Evolutionary conservation across 2,113 vertebrate species (phyloP), one percentile per base, ranked within the genome.

Genomic region (Acanthochromis polyacanthus): DNA sequence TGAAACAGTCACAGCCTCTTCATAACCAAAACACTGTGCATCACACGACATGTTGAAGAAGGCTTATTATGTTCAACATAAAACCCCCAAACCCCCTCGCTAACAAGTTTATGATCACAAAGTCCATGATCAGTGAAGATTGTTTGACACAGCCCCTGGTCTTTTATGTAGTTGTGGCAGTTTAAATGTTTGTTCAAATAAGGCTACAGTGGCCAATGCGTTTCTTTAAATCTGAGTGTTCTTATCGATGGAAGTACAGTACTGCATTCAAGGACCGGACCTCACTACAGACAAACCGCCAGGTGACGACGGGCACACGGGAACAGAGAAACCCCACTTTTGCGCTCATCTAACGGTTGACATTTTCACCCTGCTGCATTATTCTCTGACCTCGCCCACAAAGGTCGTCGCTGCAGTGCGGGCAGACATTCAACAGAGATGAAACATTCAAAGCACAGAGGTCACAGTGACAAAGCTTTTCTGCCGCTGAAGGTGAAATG

Each of bases 131-230:
- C 40, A 59, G 30, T 59, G 8, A 51, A 64, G 30, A 10, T 17
- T 67, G 52, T 22, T 55, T 28, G 32, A 30, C 52, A 62, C 23
- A 71, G 17, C 25, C 15, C 28, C 7, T 28, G 23, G 15, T 52
- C 28, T 50, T 23, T 43, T 71, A 25, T 68, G 22, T 68, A 43
- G 52, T 8, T 46, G 43, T 46, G 55, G 43, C 48, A 28, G 43
- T 56, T 81, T 78, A n/a, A n/a, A n/a, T n/a, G 79, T 62, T 82
- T 75, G 75, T 84, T 82, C 53, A 58, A 66, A 61, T 59, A 78
- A 57, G 62, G 70, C 68, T 56, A 10, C 61, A 32, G 19, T 53
- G 63, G 36, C 45, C 12, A 45, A 45, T 5, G 20, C 16, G 0
- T 68, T 50, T 58, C 1, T 53, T 53, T 36, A 36, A 36, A 36